Evolutionary conservation across 64 coral and sea anemone species (phyloP).

Genomic region (Exaiptasia diaphana): DNA sequence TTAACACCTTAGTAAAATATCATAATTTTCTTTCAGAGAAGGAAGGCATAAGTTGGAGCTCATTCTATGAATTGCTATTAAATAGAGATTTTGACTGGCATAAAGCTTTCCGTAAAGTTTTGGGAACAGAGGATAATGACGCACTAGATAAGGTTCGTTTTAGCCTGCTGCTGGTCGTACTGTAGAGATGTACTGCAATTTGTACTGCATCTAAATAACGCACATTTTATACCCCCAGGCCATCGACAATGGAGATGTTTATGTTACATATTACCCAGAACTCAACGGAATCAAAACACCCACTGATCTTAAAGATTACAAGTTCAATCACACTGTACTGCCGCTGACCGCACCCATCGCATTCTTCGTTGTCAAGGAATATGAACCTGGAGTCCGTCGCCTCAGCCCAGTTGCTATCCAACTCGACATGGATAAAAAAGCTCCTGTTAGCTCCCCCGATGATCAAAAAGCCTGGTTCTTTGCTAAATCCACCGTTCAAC

Average conservation of each 20-base stretch:
- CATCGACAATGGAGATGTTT: slow-evolving; percentile 67
- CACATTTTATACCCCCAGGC: too few species aligned
- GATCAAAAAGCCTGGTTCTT: slow-evolving; percentile 91
- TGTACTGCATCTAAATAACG: too few species aligned
- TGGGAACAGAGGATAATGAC: slow-evolving; percentile 52
- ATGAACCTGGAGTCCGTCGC: slow-evolving; percentile 57
- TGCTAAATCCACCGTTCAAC: slow-evolving; percentile 87
- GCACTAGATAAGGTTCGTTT: slow-evolving; percentile 69
- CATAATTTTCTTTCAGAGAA: slow-evolving; percentile 18
- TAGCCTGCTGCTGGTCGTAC: neutral
- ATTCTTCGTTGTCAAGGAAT: slow-evolving; percentile 67
- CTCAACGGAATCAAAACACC: slow-evolving; percentile 69
- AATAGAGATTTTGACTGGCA: slow-evolving; percentile 88
- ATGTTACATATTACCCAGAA: slow-evolving; percentile 74
- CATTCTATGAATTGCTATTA: slow-evolving; percentile 59
- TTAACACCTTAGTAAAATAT: too few species aligned
- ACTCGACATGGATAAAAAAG: slow-evolving; percentile 49
- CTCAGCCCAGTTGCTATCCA: slow-evolving; percentile 84
- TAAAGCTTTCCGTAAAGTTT: slow-evolving; percentile 46
- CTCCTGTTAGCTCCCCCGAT: slow-evolving; percentile 64
- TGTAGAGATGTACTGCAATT: too few species aligned
- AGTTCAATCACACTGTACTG: slow-evolving; percentile 67
- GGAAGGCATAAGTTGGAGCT: slow-evolving; percentile 65
- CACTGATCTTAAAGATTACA: slow-evolving; percentile 44
- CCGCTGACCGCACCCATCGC: slow-evolving; percentile 88